These are phyloP conservation scores for Thunnus albacares DNA, from an alignment of 2,797 vertebrate species.

Conservation along the genomic window DNA sequence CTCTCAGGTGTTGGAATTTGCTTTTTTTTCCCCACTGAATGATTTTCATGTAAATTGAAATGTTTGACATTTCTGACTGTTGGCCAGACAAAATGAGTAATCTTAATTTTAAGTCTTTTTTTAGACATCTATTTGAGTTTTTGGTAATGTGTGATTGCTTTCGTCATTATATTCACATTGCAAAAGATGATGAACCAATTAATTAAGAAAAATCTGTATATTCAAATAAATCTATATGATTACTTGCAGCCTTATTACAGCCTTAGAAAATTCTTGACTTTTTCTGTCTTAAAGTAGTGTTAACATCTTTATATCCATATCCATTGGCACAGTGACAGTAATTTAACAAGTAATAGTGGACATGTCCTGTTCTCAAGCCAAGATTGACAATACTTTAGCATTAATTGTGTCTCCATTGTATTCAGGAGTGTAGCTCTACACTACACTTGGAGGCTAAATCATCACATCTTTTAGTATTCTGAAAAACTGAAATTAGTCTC, in stretches of 20 bases:
- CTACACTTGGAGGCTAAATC: neutral
- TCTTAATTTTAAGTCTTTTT: neutral
- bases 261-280: neutral
- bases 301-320: neutral
- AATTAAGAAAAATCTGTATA: neutral
- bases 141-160: too few relatives aligned
- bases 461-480: neutral
- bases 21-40: neutral
- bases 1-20: neutral
- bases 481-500: neutral
- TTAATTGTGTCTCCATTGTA: neutral
- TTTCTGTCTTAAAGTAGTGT: neutral
- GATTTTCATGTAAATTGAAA: neutral
- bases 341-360: neutral
- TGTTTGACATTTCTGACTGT: neutral
- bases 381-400: neutral
- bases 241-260: neutral
- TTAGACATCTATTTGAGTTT: neutral
- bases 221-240: neutral
- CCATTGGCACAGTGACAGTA: neutral
- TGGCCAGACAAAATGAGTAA: neutral
- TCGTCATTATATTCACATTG: neutral
- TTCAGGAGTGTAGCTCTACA: neutral
- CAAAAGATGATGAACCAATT: neutral
- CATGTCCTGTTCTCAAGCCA: neutral